These are phyloP conservation scores for Harpagus bidentatus DNA, from an alignment of 2,113 vertebrate species.

Conservation along the genomic window DNA sequence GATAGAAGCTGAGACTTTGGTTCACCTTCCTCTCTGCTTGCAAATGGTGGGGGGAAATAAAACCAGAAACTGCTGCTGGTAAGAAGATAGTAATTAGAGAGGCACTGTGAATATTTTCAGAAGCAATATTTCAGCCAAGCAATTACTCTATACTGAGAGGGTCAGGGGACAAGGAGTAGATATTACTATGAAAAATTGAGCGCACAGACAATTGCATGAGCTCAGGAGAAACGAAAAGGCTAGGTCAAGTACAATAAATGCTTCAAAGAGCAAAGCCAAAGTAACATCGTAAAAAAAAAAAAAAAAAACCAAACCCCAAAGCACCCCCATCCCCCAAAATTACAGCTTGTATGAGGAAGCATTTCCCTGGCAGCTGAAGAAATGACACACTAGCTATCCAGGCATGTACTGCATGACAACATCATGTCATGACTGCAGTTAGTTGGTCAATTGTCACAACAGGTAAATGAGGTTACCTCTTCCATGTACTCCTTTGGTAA, in stretches of 20 bases:
- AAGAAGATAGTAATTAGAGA: background rate
- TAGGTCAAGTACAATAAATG: background rate
- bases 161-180: background rate
- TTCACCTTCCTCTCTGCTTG: background rate
- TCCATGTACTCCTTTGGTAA: constrained; percentile 90
- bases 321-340: background rate
- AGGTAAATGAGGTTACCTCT: constrained; percentile 79
- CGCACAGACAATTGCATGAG: background rate
- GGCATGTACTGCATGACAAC: background rate
- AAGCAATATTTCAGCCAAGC: background rate
- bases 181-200: background rate
- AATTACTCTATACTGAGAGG: background rate
- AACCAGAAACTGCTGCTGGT: background rate
- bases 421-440: background rate
- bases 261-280: background rate
- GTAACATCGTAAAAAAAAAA: background rate
- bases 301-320: background rate
- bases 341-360: background rate
- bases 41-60: background rate
- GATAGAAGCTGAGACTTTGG: background rate
- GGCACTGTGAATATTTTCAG: background rate
- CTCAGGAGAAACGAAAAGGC: background rate
- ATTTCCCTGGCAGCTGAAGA: background rate
- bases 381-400: background rate
- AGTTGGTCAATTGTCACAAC: background rate